phyloP scores from a whole-genome alignment of 2,888 invertebrate species.

The Sialis fuliginosa region DNA sequence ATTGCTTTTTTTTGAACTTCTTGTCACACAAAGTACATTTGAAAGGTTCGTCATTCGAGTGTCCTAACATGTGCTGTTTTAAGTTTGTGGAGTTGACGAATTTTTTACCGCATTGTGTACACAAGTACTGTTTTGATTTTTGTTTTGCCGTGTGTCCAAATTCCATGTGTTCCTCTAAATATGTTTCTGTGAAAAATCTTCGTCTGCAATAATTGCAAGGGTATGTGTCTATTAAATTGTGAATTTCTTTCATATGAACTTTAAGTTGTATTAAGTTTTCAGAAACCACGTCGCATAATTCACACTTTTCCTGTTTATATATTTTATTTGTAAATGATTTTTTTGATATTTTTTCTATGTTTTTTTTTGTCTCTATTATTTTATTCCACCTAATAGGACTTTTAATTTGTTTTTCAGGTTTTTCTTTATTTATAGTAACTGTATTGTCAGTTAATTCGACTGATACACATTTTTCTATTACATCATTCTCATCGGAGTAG shows the following conservation, averaged over 20 bases:
- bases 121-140: conserved; percentile 3
- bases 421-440: neutral
- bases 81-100: conserved; percentile 13
- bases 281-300: too few relatives aligned
- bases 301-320: too few relatives aligned
- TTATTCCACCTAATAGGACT: neutral
- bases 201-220: too few relatives aligned
- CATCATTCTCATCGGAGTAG: neutral
- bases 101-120: conserved; percentile 12
- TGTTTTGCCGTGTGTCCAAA: too few relatives aligned
- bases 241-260: too few relatives aligned
- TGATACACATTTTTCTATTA: conserved; percentile 2
- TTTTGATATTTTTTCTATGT: neutral
- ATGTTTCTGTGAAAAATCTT: too few relatives aligned
- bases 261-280: too few relatives aligned
- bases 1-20: conserved; percentile 10
- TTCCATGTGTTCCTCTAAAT: too few relatives aligned
- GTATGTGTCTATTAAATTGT: too few relatives aligned
- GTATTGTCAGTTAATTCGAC: conserved; percentile 3
- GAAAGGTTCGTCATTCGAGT: conserved; percentile 13
- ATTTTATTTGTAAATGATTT: neutral
- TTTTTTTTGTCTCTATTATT: neutral
- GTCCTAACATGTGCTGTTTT: conserved; percentile 12
- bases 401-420: neutral
- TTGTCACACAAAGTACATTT: conserved; percentile 15